Percentiles rank a stretch among this genome's conserved stretches.
Conservation (phyloP, 2,888 invertebrate species). For the Bellardia bayeri region DNA sequence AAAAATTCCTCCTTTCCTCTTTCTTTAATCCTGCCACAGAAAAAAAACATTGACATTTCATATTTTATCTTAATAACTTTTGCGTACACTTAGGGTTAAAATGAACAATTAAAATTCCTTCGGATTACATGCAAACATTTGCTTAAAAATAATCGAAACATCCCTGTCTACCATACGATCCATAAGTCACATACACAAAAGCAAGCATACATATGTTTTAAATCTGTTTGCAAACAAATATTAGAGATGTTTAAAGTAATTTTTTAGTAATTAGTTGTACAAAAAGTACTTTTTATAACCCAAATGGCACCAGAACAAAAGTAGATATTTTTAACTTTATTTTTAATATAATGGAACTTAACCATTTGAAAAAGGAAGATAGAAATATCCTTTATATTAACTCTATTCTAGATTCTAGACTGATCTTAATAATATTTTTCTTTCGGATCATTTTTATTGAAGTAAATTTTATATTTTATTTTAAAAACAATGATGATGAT, state of each 20-base stretch:
- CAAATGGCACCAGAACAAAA: too few relatives aligned
- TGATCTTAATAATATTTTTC: too few relatives aligned
- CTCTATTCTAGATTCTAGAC: too few relatives aligned
- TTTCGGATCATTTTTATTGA: too few relatives aligned
- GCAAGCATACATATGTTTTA: not conserved
- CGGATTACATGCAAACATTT: not conserved
- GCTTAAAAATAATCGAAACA: not conserved
- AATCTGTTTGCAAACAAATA: not conserved
- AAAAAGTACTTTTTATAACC: not conserved
- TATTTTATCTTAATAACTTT: not conserved
- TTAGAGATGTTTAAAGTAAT: not conserved
- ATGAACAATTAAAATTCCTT: constrained; percentile 18
- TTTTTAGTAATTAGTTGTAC: not conserved
- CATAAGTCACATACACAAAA: not conserved
- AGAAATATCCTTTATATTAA: too few relatives aligned
- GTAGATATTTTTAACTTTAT: too few relatives aligned
- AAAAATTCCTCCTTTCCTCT: too few relatives aligned
- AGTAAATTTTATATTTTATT: too few relatives aligned
- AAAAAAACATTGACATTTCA: not conserved
- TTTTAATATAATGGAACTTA: too few relatives aligned
- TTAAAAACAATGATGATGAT: too few relatives aligned
- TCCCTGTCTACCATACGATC: not conserved
- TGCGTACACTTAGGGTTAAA: not conserved
- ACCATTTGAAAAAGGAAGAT: too few relatives aligned
- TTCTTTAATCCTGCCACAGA: not conserved